phyloP scores from a whole-genome alignment of 2,797 vertebrate genomes.

The Myotis findleyi region DNA sequence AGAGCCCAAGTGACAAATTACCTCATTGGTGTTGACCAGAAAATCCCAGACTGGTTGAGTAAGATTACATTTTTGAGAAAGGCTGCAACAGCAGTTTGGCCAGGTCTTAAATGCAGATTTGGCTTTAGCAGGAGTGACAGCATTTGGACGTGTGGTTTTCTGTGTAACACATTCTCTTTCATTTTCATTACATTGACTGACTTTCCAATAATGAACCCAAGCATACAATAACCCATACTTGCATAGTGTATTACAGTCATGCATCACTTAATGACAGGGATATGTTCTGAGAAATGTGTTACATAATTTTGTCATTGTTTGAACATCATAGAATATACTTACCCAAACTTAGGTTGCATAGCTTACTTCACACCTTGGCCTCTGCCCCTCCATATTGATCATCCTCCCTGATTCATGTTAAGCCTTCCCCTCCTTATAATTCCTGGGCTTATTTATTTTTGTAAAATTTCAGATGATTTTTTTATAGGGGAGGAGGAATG shows the following conservation, averaged over 20 bases:
- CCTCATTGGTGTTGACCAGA: not conserved
- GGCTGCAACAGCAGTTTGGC: not conserved
- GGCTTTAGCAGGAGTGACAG: not conserved
- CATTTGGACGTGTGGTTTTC: not conserved
- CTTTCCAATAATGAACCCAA: not conserved
- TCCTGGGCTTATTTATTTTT: not conserved
- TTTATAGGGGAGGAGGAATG: not conserved
- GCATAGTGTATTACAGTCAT: not conserved
- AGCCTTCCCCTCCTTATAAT: not conserved
- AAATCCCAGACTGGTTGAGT: not conserved
- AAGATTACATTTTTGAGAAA: not conserved
- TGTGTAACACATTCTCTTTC: not conserved
- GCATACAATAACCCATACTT: not conserved
- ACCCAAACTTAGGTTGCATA: not conserved
- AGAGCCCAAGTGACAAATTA: not conserved
- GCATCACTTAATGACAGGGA: not conserved
- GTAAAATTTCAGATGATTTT: not conserved
- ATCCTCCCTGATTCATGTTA: not conserved
- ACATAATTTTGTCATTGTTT: not conserved
- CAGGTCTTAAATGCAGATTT: not conserved
- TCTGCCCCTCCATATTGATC: not conserved
- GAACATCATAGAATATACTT: not conserved
- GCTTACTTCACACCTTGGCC: not conserved
- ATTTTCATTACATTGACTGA: not conserved
- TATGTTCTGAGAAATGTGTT: not conserved